A percentile compares a stretch with the other conserved stretches of the same genome.
Conservation (phyloP, 2,113 vertebrate genomes). For the Octodon degus region DNA sequence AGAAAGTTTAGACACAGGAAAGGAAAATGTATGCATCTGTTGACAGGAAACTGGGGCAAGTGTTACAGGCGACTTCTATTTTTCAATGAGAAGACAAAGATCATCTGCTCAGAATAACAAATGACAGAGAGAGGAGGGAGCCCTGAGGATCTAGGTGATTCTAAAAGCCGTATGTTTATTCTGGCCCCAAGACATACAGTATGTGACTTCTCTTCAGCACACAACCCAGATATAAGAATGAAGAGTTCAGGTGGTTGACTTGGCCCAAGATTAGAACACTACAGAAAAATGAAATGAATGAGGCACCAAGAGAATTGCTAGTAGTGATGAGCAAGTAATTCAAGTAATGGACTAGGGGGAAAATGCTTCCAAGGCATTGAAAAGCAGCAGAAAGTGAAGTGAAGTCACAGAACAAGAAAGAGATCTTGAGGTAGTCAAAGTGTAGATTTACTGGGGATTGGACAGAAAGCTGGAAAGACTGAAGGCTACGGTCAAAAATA, state of each 20-base stretch:
- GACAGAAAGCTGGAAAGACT: not conserved
- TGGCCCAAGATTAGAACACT: not conserved
- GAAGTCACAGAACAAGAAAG: not conserved
- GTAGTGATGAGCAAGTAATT: not conserved
- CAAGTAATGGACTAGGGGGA: not conserved
- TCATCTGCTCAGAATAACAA: not conserved
- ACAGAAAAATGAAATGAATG: not conserved
- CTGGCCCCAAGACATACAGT: not conserved
- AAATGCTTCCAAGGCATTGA: not conserved
- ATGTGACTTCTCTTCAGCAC: not conserved
- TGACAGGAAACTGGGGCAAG: not conserved
- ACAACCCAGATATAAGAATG: not conserved
- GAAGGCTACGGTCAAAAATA: not conserved
- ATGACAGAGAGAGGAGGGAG: not conserved
- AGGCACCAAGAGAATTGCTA: not conserved
- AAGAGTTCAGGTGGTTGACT: not conserved
- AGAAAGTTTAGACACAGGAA: not conserved
- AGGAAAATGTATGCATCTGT: not conserved
- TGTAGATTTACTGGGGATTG: not conserved
- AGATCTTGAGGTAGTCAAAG: not conserved
- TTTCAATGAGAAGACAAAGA: not conserved
- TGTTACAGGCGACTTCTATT: not conserved
- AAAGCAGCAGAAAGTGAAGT: not conserved
- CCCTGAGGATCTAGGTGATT: not conserved
- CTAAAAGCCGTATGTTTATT: not conserved